Percentiles rank a stretch among this genome's conserved stretches.
Evolutionary conservation across 2,113 vertebrate genomes (phyloP).

Genomic region (Pipra filicauda): DNA sequence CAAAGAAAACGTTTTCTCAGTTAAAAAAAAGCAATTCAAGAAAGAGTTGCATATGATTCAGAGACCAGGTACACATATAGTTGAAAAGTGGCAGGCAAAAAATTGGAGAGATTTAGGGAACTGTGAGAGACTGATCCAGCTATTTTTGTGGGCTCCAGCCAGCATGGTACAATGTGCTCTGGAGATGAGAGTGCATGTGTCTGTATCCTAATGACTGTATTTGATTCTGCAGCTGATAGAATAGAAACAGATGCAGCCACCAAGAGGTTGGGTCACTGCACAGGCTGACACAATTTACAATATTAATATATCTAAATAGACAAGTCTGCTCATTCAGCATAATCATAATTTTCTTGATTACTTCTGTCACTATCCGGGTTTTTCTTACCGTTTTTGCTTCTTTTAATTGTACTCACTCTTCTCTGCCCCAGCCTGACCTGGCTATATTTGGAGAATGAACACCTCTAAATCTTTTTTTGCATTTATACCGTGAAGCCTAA

Average conservation of each 20-base stretch:
- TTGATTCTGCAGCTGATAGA: constrained; percentile 4
- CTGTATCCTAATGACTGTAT: neutral
- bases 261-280: neutral
- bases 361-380: neutral
- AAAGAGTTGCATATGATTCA: neutral
- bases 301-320: neutral
- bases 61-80: neutral
- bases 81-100: neutral
- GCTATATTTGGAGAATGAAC: neutral
- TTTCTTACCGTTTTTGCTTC: neutral
- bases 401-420: neutral
- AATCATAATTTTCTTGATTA: neutral
- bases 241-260: neutral
- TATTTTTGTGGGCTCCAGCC: neutral
- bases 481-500: neutral
- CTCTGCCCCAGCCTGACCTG: neutral
- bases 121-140: neutral
- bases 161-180: neutral
- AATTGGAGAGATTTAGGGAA: neutral
- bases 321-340: neutral
- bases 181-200: neutral
- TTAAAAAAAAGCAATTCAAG: neutral
- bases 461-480: neutral
- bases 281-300: neutral
- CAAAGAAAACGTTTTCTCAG: neutral